Conservation (phyloP, 1,140 invertebrate genomes). For the Yoshiicerus persimilis region DNA sequence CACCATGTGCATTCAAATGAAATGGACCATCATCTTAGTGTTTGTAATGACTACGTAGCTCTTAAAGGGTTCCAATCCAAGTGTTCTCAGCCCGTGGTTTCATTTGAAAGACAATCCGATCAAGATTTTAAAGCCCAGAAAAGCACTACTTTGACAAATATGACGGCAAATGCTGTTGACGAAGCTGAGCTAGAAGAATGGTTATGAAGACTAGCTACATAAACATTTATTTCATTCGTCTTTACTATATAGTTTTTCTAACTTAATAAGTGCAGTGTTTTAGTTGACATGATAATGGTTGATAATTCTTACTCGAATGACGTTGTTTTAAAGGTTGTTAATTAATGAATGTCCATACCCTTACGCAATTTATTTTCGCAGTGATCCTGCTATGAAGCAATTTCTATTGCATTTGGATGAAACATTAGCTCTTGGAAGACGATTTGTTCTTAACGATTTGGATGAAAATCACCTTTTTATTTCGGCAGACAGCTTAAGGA, state of each 20-base stretch:
- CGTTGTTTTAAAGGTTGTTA: background rate
- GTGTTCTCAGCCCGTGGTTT: background rate
- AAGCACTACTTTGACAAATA: background rate
- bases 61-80: background rate
- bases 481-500: conserved; percentile 85
- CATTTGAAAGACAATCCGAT: background rate
- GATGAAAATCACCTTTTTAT: conserved; percentile 96
- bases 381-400: conserved; percentile 99
- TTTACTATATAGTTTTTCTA: too few species aligned
- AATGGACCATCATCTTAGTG: background rate
- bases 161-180: background rate
- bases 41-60: background rate
- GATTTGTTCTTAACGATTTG: conserved; percentile 95
- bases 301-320: background rate
- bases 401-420: conserved; percentile 96
- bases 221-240: background rate
- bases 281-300: too few species aligned
- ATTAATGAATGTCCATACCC: background rate
- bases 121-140: background rate
- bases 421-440: conserved; percentile 83
- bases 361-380: conserved; percentile 57
- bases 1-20: background rate
- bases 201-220: background rate
- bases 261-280: too few species aligned
- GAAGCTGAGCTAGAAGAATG: background rate